Base-by-base conservation (phyloP, 2,113 vertebrate species). In the Pachycephala philippinensis region DNA sequence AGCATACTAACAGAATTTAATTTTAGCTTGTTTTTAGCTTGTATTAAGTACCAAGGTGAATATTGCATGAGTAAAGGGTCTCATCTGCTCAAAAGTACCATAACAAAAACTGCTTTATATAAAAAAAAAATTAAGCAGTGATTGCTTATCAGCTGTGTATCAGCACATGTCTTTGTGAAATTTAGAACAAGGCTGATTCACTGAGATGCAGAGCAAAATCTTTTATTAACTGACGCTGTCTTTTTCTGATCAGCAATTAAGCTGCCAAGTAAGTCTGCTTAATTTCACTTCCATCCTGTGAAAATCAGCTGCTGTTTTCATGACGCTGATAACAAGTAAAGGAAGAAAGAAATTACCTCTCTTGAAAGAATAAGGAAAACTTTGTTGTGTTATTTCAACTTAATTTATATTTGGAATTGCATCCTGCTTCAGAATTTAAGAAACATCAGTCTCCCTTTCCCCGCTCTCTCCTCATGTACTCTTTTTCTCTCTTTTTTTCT, bases 41-140 rank as follows among this genome's bases (percentile, higher is more conserved):
- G 22, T 89, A 35, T 71, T 88, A 84, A 89, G 47, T 95, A 77
- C 49, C 71, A 75, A 95, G 65, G 75, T 89, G 77, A 95, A 85
- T 89, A 24, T 75, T 80, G 61, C n/a, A 35, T 76, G 83, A 88
- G 50, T 82, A 82, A 77, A 19, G 4, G 3, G 40, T 70, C 60
- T 93, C 59, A 23, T 68, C 27, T 87, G 33, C 24, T 74, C 44
- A 2, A 24, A 93, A 2, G 9, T 60, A 50, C 33, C 10, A 15
- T 64, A 84, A 74, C 5, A 57, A 64, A 79, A 90, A 33, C 28
- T 3, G 4, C 18, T 83, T 84, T 39, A n/a, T 31, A 74, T 18
- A 19, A 47, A 27, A 27, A 93, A 30, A 66, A 27, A 27, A 45
- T 13, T 7, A 44, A 47, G 17, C 0, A 0, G 30, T 49, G 59